phyloP scores from a whole-genome alignment of 35 echinoderm and acorn worm genomes.

The Nesometra sesokonis region DNA sequence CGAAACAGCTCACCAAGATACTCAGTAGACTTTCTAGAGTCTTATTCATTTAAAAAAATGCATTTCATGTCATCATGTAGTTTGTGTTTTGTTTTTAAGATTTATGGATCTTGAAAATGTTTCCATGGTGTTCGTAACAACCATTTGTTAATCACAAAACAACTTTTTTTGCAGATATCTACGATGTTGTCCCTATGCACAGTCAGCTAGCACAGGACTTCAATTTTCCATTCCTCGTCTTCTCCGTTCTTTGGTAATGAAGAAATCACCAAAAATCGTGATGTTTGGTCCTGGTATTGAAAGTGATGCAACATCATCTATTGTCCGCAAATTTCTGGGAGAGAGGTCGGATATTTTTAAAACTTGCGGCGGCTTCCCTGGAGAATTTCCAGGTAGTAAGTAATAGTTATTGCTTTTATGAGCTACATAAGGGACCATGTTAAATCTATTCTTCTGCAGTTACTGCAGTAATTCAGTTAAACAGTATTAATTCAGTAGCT shows the following conservation, averaged over 20 bases:
- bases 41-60: no score
- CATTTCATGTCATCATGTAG: no score
- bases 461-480: no score
- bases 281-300: slow-evolving; percentile 94
- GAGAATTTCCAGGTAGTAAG: slow-evolving; percentile 71
- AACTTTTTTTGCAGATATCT: slow-evolving; percentile 43
- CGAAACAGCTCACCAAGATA: no score
- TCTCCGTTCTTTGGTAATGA: slow-evolving; percentile 62
- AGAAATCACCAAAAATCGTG: slow-evolving; percentile 51
- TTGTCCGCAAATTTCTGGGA: slow-evolving; percentile 40
- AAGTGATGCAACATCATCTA: slow-evolving; percentile 43
- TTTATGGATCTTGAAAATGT: no score
- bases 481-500: no score
- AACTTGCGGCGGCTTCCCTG: slow-evolving; percentile 57
- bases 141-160: not conserved
- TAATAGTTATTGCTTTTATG: not conserved
- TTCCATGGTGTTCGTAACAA: no score
- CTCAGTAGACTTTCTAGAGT: no score
- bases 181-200: slow-evolving; percentile 61
- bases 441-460: no score
- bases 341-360: slow-evolving; percentile 37
- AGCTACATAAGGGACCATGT: no score
- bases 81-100: no score
- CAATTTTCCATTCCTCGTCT: slow-evolving; percentile 47
- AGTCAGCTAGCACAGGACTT: slow-evolving; percentile 35